Evolutionary conservation across 2,888 invertebrate species (phyloP).

Genomic region (Hirtodrosophila confusa): DNA sequence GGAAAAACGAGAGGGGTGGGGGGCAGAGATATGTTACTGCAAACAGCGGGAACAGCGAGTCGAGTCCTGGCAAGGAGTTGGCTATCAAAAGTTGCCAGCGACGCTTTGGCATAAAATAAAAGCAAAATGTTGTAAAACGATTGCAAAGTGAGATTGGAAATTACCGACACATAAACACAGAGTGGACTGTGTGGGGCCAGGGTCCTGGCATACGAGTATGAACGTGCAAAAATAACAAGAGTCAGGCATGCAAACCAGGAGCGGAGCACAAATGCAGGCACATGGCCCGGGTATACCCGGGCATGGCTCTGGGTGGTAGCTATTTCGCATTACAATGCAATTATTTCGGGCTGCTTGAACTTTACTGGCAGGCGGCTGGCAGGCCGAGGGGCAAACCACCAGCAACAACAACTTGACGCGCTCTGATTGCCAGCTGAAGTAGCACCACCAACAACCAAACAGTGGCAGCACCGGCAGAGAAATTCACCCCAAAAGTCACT

Average conservation of each 20-base stretch:
- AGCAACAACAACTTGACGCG: constrained; percentile 51
- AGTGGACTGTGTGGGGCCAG: constrained; percentile 3
- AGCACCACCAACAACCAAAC: constrained; percentile 7
- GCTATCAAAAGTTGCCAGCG: constrained; percentile 67
- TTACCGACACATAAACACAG: constrained; percentile 76
- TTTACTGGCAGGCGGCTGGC: constrained; percentile 35
- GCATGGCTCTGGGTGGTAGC: constrained; percentile 58
- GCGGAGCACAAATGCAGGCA: background rate
- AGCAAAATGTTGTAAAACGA: constrained; percentile 80
- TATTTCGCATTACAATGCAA: constrained; percentile 82
- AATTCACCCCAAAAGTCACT: constrained; percentile 29
- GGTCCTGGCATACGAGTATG: constrained; percentile 33
- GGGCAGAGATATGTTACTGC: constrained; percentile 5
- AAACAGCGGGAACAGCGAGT: constrained; percentile 26
- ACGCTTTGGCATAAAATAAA: constrained; percentile 75
- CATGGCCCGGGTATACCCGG: background rate
- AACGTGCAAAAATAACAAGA: constrained; percentile 74
- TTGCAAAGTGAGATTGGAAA: constrained; percentile 82
- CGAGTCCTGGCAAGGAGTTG: constrained; percentile 44
- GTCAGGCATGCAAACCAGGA: constrained; percentile 60
- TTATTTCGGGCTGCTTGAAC: constrained; percentile 80
- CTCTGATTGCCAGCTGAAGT: constrained; percentile 66
- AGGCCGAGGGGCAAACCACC: background rate
- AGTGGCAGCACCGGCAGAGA: constrained; percentile 18
- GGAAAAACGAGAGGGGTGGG: constrained; percentile 12